Evolutionary conservation across 1,140 invertebrate genomes (phyloP).

Genomic region (Myzus persicae): DNA sequence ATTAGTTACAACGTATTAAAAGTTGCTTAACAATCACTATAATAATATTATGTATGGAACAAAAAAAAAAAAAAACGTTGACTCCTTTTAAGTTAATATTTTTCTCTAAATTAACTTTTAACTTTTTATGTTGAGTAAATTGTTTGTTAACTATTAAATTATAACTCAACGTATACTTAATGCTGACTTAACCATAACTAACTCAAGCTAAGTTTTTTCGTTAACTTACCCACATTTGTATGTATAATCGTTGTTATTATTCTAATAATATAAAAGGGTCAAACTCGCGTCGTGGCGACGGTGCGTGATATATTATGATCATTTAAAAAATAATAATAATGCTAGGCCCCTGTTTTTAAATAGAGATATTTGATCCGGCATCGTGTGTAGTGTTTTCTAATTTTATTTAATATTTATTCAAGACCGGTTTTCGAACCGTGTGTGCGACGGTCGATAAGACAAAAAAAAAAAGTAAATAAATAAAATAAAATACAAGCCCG

Average conservation of each 20-base stretch:
- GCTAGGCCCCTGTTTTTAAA: constrained; percentile 48
- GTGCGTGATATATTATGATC: constrained; percentile 46
- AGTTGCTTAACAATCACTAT: too few species aligned
- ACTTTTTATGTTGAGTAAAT: too few species aligned
- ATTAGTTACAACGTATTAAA: too few species aligned
- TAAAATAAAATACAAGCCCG: background rate
- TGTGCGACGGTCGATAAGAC: constrained; percentile 21
- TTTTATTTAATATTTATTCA: constrained; percentile 56
- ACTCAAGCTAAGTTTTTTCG: too few species aligned
- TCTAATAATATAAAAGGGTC: constrained; percentile 24
- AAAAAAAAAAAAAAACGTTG: too few species aligned
- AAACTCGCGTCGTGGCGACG: background rate
- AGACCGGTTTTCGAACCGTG: constrained; percentile 54
- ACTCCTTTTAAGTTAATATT: too few species aligned
- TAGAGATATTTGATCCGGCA: constrained; percentile 53
- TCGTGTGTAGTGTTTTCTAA: constrained; percentile 50
- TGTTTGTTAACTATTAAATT: too few species aligned
- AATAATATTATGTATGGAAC: too few species aligned
- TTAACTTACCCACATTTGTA: background rate
- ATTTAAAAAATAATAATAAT: constrained; percentile 36
- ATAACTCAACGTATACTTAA: too few species aligned
- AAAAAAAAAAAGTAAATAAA: constrained; percentile 21
- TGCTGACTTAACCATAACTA: too few species aligned
- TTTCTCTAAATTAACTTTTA: too few species aligned
- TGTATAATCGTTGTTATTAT: too few species aligned